These are phyloP conservation scores for Drosophila elegans DNA, from an alignment of 1,140 invertebrate genomes.

Conservation along the genomic window DNA sequence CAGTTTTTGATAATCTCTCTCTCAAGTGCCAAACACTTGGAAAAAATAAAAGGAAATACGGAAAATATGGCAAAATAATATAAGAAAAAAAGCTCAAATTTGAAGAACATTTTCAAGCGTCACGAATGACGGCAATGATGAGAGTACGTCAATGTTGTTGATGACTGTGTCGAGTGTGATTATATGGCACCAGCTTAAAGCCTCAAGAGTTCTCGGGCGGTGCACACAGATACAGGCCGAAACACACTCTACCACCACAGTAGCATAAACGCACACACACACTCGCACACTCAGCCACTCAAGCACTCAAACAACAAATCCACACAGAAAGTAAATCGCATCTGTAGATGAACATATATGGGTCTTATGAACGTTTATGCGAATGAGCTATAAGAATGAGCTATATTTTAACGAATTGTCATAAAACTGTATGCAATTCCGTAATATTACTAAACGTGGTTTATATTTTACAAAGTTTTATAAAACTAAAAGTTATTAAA, in stretches of 20 bases:
- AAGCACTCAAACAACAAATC: constrained; percentile 3
- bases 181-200: constrained; percentile 61
- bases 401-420: too few relatives aligned
- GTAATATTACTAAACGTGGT: too few relatives aligned
- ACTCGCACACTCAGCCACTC: constrained; percentile 8
- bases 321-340: constrained; percentile 5
- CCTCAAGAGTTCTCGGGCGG: constrained; percentile 59
- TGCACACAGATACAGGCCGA: constrained; percentile 28
- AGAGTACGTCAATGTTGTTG: constrained; percentile 66
- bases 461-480: too few relatives aligned
- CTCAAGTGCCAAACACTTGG: constrained; percentile 57
- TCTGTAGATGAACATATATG: constrained; percentile 22
- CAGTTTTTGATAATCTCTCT: constrained; percentile 79
- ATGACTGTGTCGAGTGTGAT: constrained; percentile 66
- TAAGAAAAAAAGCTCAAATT: constrained; percentile 9
- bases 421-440: too few relatives aligned
- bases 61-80: constrained; percentile 13
- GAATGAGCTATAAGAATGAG: neutral
- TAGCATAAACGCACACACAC: constrained; percentile 21
- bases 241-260: constrained; percentile 7
- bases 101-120: constrained; percentile 31
- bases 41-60: constrained; percentile 14
- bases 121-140: constrained; percentile 66
- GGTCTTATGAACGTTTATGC: constrained; percentile 6
- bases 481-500: too few relatives aligned